phyloP scores from a whole-genome alignment of 2,888 invertebrate species.

The Netelia melanura region DNA sequence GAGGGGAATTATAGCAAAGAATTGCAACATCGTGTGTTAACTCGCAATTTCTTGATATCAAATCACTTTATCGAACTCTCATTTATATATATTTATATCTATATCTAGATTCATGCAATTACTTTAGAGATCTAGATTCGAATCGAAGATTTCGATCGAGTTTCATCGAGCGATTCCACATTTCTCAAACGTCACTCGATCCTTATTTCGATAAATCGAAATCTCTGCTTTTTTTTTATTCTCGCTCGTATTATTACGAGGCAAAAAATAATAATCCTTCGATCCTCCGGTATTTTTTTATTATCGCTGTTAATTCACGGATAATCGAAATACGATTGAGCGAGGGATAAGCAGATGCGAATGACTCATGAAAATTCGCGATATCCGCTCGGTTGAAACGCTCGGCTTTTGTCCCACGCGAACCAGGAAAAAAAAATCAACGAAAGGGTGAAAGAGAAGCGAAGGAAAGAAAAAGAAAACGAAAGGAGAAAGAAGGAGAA shows the following conservation, averaged over 20 bases:
- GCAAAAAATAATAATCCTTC: neutral
- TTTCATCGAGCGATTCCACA: neutral
- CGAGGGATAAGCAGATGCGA: conserved; percentile 45
- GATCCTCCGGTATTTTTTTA: neutral
- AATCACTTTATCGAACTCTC: conserved; percentile 49
- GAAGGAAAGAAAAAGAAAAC: conserved; percentile 6
- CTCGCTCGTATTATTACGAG: neutral
- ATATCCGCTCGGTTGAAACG: neutral
- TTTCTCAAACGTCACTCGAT: neutral
- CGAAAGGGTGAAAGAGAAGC: neutral
- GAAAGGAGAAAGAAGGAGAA: conserved; percentile 23
- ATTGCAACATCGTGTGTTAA: conserved; percentile 54
- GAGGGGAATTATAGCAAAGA: conserved; percentile 52
- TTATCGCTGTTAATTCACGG: conserved; percentile 28
- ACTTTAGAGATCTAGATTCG: neutral
- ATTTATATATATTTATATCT: conserved; percentile 2
- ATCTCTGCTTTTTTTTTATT: neutral
- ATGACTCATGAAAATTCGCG: neutral
- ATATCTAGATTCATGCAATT: conserved; percentile 9
- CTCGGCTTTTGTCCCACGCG: neutral
- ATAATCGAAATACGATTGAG: conserved; percentile 47
- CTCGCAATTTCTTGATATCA: conserved; percentile 50
- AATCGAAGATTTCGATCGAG: conserved; percentile 39
- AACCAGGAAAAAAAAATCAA: neutral
- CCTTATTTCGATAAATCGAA: neutral